These are phyloP conservation scores for Sturnus vulgaris DNA, from an alignment of 2,113 vertebrate genomes.

Conservation along the genomic window DNA sequence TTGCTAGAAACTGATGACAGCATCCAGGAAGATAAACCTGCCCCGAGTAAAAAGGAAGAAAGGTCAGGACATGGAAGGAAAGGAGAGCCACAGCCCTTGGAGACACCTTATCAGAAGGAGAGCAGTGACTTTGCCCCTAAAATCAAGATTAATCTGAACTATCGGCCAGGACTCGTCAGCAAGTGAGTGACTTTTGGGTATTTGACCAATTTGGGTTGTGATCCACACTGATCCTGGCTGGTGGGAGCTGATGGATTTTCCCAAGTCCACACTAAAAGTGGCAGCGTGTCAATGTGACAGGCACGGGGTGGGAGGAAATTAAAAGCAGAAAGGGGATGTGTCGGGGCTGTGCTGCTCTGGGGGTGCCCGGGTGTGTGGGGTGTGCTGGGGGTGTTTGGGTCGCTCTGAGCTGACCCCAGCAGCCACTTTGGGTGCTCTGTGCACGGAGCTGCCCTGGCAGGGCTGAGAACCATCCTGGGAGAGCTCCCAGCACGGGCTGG, in stretches of 20 bases:
- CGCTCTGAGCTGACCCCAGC: background rate
- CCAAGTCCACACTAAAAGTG: background rate
- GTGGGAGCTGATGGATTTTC: background rate
- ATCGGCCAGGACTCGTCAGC: background rate
- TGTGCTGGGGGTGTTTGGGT: background rate
- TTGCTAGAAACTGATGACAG: conserved; percentile 63
- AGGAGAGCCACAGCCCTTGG: conserved; percentile 52
- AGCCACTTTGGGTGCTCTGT: background rate
- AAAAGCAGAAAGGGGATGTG: background rate
- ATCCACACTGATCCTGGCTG: background rate
- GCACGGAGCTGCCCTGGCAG: background rate
- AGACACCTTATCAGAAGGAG: conserved; percentile 66
- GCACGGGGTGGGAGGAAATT: background rate
- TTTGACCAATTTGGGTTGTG: background rate
- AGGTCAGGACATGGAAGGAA: background rate
- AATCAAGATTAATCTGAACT: conserved; percentile 69
- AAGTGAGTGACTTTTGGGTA: conserved; percentile 44
- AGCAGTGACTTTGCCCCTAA: conserved; percentile 49
- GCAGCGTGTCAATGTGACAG: background rate
- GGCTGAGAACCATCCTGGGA: background rate
- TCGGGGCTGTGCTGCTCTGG: background rate
- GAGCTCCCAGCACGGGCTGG: background rate
- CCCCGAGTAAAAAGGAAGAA: background rate
- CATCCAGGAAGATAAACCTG: conserved; percentile 1
- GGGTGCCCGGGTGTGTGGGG: background rate